Evolutionary conservation across 2,113 vertebrate genomes (phyloP).

Genomic region (Oxyruncus cristatus): DNA sequence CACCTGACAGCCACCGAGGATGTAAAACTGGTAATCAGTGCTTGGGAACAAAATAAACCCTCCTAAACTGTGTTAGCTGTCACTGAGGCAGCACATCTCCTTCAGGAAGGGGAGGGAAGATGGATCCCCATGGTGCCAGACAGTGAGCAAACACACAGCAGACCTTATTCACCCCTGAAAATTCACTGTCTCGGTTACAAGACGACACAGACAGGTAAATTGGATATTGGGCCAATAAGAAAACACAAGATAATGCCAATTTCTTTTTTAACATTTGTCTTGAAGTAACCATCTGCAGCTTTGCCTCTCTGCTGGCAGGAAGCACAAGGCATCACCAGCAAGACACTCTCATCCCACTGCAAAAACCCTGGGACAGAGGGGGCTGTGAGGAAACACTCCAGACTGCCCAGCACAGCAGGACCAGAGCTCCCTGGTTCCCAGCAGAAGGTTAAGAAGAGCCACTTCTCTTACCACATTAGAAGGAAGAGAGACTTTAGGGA

Average conservation of each 20-base stretch:
- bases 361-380: background rate
- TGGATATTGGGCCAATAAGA: background rate
- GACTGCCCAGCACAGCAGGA: background rate
- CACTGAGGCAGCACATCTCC: background rate
- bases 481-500: constrained; percentile 87
- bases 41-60: background rate
- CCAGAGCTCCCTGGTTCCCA: background rate
- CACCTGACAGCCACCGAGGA: background rate
- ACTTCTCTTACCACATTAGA: constrained; percentile 77
- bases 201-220: background rate
- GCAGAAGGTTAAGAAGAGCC: background rate
- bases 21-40: accelerated
- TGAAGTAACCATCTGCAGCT: background rate
- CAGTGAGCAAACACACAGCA: background rate
- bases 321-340: background rate
- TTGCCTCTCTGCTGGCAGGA: background rate
- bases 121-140: accelerated
- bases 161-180: background rate
- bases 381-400: background rate
- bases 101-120: background rate
- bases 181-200: background rate
- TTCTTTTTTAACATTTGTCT: background rate
- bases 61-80: background rate
- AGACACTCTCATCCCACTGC: background rate
- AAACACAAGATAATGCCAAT: accelerated